Evolutionary conservation across 2,113 vertebrate genomes (phyloP).

Genomic region (Malurus elegans): DNA sequence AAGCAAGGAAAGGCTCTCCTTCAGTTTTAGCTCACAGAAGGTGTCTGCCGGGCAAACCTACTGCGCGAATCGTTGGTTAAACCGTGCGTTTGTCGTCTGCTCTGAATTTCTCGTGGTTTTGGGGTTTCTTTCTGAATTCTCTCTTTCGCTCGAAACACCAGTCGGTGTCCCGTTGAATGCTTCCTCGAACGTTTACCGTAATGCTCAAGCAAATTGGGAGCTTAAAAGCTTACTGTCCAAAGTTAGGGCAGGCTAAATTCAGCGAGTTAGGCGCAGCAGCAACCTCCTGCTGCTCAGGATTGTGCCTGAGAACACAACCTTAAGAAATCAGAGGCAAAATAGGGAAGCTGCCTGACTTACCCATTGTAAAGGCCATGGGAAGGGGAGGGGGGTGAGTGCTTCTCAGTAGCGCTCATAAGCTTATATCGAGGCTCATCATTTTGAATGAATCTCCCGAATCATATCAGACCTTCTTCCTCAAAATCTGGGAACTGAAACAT

Average conservation of each 20-base stretch:
- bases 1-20: background rate
- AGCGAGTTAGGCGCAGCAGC: background rate
- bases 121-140: background rate
- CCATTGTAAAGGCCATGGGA: background rate
- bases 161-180: background rate
- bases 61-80: background rate
- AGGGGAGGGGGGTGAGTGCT: background rate
- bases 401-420: background rate
- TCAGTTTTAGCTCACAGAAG: background rate
- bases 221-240: background rate
- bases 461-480: background rate
- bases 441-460: background rate
- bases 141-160: background rate
- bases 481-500: background rate
- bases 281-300: conserved; percentile 36
- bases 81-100: background rate
- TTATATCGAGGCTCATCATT: background rate
- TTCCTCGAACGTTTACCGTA: background rate
- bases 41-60: background rate
- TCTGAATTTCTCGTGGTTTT: background rate
- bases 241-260: background rate
- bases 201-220: background rate
- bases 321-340: background rate
- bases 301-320: conserved; percentile 4
- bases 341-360: background rate